A percentile compares a stretch with the other conserved stretches of the same genome.
Evolutionary conservation across 2,113 vertebrate species (phyloP).

Genomic region (Synodontis membranacea): DNA sequence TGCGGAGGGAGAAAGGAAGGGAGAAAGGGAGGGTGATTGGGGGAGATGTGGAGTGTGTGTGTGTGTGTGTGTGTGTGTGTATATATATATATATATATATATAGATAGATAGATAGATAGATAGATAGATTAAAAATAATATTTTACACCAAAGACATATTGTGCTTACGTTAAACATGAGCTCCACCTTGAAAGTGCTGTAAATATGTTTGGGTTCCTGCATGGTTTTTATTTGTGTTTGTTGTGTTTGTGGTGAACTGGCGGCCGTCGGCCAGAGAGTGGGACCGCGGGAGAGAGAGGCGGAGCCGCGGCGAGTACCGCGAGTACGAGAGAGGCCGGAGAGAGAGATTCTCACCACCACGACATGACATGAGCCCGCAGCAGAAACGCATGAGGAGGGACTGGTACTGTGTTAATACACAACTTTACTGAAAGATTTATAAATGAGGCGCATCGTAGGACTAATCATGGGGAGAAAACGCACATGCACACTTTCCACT

Average conservation of each 20-base stretch:
- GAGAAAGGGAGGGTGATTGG: too few relatives aligned
- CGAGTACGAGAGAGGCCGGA: slow-evolving; percentile 85
- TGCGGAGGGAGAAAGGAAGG: too few relatives aligned
- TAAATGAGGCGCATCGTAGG: background rate
- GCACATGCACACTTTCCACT: background rate
- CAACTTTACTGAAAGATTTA: background rate
- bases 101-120: too few relatives aligned
- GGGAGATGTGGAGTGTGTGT: too few relatives aligned
- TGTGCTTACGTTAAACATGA: background rate
- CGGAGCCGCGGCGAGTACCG: slow-evolving; percentile 86
- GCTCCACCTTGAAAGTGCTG: background rate
- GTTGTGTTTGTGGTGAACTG: slow-evolving; percentile 36
- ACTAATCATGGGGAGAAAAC: background rate
- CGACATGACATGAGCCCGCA: slow-evolving; percentile 89
- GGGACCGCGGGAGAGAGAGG: slow-evolving; percentile 87
- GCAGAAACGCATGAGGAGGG: slow-evolving; percentile 89
- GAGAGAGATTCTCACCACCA: slow-evolving; percentile 86
- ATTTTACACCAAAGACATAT: background rate
- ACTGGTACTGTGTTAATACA: slow-evolving; percentile 75
- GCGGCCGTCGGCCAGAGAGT: slow-evolving; percentile 74
- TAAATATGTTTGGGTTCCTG: background rate
- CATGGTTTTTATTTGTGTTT: slow-evolving; percentile 37
- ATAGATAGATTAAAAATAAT: too few relatives aligned
- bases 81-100: too few relatives aligned
- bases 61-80: too few relatives aligned